Conservation (phyloP, 2,113 vertebrate species). For the Lynx canadensis region DNA sequence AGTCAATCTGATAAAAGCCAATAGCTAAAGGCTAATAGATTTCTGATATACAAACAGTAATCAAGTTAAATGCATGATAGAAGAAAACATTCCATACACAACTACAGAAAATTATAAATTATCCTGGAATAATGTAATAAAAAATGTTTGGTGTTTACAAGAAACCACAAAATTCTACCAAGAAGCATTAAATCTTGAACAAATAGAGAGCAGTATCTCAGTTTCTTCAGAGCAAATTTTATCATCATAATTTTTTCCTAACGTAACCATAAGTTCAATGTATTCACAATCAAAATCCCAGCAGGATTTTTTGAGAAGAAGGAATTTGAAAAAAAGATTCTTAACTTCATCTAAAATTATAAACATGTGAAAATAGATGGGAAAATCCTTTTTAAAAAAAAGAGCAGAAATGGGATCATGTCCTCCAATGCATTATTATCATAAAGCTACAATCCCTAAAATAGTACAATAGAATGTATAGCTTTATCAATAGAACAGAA, state of each 20-base stretch:
- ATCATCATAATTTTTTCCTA: conserved; percentile 5
- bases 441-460: neutral
- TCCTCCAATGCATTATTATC: neutral
- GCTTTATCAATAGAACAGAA: neutral
- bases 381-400: neutral
- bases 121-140: conserved; percentile 7
- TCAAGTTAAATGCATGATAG: conserved; percentile 26
- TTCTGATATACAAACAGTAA: neutral
- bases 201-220: neutral
- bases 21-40: conserved; percentile 15
- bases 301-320: conserved; percentile 2
- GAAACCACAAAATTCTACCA: conserved; percentile 20
- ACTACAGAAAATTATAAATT: conserved; percentile 12
- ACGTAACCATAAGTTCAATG: conserved; percentile 27
- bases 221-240: conserved; percentile 15
- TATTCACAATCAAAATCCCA: conserved; percentile 34
- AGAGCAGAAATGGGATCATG: neutral
- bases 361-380: conserved; percentile 47
- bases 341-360: conserved; percentile 60
- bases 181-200: conserved; percentile 29
- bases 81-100: conserved; percentile 3
- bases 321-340: neutral
- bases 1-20: conserved; percentile 18
- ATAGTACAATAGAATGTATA: neutral
- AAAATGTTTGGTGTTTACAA: neutral